A percentile compares a stretch with the other conserved stretches of the same genome.
These are phyloP conservation scores for Heliocidaris erythrogramma DNA, from an alignment of 35 echinoderm and acorn worm genomes.

Conservation along the genomic window DNA sequence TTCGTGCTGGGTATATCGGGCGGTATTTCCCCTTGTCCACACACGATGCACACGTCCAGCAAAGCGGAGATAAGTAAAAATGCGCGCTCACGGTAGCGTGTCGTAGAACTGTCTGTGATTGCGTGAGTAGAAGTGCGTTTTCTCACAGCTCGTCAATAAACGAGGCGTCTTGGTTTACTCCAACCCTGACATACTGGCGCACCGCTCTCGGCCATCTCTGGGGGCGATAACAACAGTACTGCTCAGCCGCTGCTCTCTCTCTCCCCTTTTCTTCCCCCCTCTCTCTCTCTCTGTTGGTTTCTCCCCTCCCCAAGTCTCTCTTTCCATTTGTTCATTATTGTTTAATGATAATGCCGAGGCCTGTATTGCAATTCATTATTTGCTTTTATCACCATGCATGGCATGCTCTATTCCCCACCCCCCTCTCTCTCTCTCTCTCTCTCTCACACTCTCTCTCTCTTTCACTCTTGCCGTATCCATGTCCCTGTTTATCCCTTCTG, in stretches of 20 bases:
- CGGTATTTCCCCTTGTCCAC: slow-evolving; percentile 6
- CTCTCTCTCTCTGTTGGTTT: neutral
- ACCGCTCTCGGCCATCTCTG: neutral
- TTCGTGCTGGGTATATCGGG: neutral
- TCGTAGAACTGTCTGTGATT: slow-evolving; percentile 17
- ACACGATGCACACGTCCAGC: neutral
- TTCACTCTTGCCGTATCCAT: neutral
- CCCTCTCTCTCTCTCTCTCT: neutral
- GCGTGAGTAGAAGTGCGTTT: slow-evolving; percentile 21
- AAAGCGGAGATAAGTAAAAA: neutral
- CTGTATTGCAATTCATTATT: too few relatives aligned
- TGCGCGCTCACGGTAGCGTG: slow-evolving; percentile 5
- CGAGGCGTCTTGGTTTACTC: slow-evolving; percentile 15
- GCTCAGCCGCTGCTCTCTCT: neutral
- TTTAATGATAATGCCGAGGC: too few relatives aligned
- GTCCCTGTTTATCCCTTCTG: neutral
- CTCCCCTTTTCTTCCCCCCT: neutral
- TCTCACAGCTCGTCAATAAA: slow-evolving; percentile 34
- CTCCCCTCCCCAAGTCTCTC: neutral
- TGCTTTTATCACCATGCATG: neutral
- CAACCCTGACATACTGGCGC: neutral
- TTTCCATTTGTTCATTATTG: neutral
- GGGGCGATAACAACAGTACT: slow-evolving; percentile 22
- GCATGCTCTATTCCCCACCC: neutral
- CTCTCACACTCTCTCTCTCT: neutral